phyloP scores from a whole-genome alignment of 2,888 invertebrate genomes.

The Aporophyla nigra region DNA sequence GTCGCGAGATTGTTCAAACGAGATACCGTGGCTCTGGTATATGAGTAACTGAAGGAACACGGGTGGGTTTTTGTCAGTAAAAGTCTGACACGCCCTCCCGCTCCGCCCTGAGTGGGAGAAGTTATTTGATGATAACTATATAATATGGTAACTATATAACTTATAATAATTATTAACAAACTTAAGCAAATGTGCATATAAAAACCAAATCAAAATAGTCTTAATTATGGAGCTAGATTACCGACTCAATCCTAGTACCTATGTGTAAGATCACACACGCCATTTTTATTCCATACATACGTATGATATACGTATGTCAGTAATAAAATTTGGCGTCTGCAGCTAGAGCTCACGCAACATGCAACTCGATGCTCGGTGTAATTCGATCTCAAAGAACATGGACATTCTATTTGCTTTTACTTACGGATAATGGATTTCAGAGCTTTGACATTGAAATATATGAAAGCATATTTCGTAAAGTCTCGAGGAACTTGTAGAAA shows the following conservation, averaged over 20 bases:
- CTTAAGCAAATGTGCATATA: background rate
- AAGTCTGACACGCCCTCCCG: no score
- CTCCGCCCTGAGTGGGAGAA: no score
- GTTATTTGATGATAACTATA: no score
- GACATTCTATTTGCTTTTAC: constrained; percentile 19
- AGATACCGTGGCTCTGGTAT: no score
- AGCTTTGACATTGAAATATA: background rate
- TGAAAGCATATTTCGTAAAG: background rate
- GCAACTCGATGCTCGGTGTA: constrained; percentile 37
- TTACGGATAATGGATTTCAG: constrained; percentile 6
- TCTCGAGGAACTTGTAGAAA: background rate
- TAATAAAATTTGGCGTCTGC: constrained; percentile 54
- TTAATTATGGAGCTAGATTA: background rate
- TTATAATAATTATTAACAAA: no score
- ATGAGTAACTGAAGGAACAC: no score
- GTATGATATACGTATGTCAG: constrained; percentile 18
- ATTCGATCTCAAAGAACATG: constrained; percentile 31
- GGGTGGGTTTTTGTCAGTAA: no score
- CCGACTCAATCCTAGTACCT: background rate
- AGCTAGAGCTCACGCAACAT: constrained; percentile 49
- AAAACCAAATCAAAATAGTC: background rate
- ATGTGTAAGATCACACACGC: background rate
- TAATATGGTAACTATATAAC: no score
- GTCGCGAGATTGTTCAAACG: no score
- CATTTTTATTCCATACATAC: constrained; percentile 11